Conservation (phyloP, 1,140 invertebrate genomes). For the Coenobita brevimanus region DNA sequence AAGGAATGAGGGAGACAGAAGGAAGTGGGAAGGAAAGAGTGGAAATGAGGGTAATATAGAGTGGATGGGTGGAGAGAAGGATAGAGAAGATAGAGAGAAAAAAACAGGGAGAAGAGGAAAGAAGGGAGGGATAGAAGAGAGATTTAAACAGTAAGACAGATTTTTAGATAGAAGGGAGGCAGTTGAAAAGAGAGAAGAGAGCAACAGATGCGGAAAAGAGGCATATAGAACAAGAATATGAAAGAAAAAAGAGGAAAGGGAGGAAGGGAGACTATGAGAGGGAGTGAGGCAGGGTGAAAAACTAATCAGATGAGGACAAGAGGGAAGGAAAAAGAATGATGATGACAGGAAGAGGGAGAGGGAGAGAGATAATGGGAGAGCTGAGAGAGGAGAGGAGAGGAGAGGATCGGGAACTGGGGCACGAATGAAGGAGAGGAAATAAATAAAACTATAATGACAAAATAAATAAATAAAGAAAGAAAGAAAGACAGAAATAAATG, state of each 20-base stretch:
- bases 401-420: neutral
- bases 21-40: neutral
- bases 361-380: neutral
- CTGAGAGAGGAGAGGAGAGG: too few relatives aligned
- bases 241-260: slow-evolving; percentile 1
- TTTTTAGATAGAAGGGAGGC: neutral
- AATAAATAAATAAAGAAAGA: neutral
- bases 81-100: neutral
- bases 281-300: too few relatives aligned
- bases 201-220: neutral
- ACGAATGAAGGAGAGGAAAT: neutral
- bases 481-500: neutral
- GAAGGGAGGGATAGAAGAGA: neutral
- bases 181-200: neutral
- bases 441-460: neutral
- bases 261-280: too few relatives aligned
- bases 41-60: neutral
- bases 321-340: too few relatives aligned
- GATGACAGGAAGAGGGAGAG: neutral
- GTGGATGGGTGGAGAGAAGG: neutral
- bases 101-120: neutral
- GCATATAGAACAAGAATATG: neutral
- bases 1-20: neutral
- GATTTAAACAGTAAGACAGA: neutral
- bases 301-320: too few relatives aligned